Conservation (phyloP, 2,113 vertebrate species). For the Pangasianodon gigas region DNA sequence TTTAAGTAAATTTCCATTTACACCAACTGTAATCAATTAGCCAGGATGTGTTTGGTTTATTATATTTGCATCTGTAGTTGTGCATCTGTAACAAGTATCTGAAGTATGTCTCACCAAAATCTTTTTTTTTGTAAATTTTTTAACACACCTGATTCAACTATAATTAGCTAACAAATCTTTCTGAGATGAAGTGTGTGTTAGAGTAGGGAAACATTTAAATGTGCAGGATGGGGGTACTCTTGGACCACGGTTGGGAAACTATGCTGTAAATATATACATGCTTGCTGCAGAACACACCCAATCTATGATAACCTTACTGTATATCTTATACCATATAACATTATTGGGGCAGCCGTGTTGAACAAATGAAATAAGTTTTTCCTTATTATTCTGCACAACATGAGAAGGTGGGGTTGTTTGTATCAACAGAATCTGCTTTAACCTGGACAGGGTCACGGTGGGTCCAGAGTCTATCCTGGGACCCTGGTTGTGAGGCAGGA, state of each 20-base stretch:
- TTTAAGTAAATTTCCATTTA: too few relatives aligned
- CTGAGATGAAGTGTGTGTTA: too few relatives aligned
- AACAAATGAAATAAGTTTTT: not conserved
- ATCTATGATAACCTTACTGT: too few relatives aligned
- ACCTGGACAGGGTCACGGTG: not conserved
- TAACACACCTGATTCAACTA: not conserved
- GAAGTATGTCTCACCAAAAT: too few relatives aligned
- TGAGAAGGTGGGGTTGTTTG: not conserved
- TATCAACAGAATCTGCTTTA: not conserved
- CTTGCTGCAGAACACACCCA: too few relatives aligned
- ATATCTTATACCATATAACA: not conserved
- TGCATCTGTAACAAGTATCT: too few relatives aligned
- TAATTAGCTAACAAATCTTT: not conserved
- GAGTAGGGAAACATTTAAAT: not conserved
- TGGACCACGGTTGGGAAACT: not conserved
- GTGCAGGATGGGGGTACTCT: not conserved
- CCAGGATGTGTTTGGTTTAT: too few relatives aligned
- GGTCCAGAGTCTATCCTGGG: too few relatives aligned
- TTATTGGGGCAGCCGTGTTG: not conserved
- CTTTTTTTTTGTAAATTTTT: too few relatives aligned
- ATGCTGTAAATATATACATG: not conserved
- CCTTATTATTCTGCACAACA: not conserved
- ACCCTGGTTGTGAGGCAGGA: not conserved
- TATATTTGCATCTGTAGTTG: too few relatives aligned
- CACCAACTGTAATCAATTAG: too few relatives aligned